Evolutionary conservation across 1,140 invertebrate species (phyloP).

Genomic region (Aplysia californica): DNA sequence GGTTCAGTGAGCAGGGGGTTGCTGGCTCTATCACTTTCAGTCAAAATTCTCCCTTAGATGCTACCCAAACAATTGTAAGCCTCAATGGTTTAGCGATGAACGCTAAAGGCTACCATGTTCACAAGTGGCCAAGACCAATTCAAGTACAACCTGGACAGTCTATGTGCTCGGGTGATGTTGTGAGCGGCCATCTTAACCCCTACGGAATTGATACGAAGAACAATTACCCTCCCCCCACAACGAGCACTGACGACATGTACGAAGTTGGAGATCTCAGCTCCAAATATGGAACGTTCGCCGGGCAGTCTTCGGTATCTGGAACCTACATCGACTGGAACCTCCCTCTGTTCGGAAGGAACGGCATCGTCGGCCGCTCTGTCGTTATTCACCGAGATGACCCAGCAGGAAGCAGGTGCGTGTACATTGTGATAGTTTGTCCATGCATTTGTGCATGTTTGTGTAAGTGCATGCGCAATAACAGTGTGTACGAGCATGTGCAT

Average conservation of each 20-base stretch:
- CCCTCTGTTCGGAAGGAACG: constrained; percentile 83
- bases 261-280: constrained; percentile 91
- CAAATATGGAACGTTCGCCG: constrained; percentile 79
- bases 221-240: constrained; percentile 59
- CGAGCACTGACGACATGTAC: constrained; percentile 73
- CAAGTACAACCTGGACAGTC: constrained; percentile 76
- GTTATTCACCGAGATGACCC: constrained; percentile 78
- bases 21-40: constrained; percentile 82
- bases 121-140: constrained; percentile 69
- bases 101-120: constrained; percentile 70
- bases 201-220: constrained; percentile 59
- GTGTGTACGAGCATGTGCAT: too few species aligned
- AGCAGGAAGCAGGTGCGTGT: constrained; percentile 34
- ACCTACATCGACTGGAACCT: constrained; percentile 86
- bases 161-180: constrained; percentile 83
- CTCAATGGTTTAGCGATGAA: constrained; percentile 72
- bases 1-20: constrained; percentile 82
- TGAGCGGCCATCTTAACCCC: constrained; percentile 76
- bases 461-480: too few species aligned
- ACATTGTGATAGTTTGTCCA: too few species aligned
- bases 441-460: too few species aligned
- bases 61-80: constrained; percentile 83
- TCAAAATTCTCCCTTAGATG: constrained; percentile 86
- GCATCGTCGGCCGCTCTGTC: constrained; percentile 85
- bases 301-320: constrained; percentile 70